These are phyloP conservation scores for Cyanoramphus novaezelandiae DNA, from an alignment of 2,113 vertebrate species.

Conservation along the genomic window DNA sequence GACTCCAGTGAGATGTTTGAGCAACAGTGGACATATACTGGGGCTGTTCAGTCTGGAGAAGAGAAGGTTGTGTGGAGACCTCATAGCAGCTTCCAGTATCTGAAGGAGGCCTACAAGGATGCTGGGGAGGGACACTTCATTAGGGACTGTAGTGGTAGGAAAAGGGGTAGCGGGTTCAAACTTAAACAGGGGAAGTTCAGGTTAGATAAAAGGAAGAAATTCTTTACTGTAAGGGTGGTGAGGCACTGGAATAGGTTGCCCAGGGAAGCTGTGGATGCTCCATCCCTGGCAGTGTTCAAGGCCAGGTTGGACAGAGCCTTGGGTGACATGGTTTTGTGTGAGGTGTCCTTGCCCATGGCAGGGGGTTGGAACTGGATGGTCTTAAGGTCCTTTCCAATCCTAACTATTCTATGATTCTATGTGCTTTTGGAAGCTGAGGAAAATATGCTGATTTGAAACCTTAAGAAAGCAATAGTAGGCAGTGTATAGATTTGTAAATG, in stretches of 20 bases:
- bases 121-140: too few species aligned
- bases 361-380: background rate
- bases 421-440: background rate
- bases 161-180: too few species aligned
- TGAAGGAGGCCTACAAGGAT: background rate
- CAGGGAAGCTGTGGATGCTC: too few species aligned
- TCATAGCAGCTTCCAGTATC: background rate
- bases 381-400: background rate
- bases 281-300: too few species aligned
- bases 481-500: background rate
- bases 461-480: background rate
- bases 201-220: too few species aligned
- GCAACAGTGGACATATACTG: background rate
- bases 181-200: too few species aligned
- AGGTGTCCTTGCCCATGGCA: too few species aligned
- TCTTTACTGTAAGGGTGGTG: too few species aligned
- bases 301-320: too few species aligned
- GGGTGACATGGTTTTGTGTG: too few species aligned
- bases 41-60: background rate
- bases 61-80: background rate
- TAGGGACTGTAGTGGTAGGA: too few species aligned
- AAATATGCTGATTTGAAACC: background rate
- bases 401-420: background rate
- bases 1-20: background rate
- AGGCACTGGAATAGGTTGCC: too few species aligned